phyloP scores from a whole-genome alignment of 2,888 invertebrate genomes.

The Drosophila paracracens region DNA sequence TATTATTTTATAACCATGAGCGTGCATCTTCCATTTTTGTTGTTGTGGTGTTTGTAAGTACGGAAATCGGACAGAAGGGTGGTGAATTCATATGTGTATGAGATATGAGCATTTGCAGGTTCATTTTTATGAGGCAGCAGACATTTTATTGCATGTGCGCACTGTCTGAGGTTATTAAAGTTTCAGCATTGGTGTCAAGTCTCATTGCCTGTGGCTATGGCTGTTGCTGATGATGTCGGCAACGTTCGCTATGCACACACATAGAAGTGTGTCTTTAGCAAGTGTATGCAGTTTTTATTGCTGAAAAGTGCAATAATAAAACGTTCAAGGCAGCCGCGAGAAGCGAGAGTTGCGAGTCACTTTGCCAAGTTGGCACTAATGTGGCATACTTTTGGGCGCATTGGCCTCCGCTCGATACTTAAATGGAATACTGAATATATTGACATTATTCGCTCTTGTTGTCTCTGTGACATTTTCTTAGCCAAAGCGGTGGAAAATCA shows the following conservation, averaged over 20 bases:
- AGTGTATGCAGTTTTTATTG: constrained; percentile 64
- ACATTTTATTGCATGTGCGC: constrained; percentile 71
- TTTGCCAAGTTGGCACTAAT: constrained; percentile 40
- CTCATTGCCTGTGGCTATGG: constrained; percentile 60
- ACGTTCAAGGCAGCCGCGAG: constrained; percentile 69
- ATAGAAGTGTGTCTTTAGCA: constrained; percentile 2
- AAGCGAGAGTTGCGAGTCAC: constrained; percentile 16
- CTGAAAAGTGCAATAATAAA: constrained; percentile 78
- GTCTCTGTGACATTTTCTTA: constrained; percentile 7
- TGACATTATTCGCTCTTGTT: constrained; percentile 22
- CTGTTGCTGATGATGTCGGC: constrained; percentile 42
- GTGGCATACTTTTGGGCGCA: constrained; percentile 48
- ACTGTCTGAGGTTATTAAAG: constrained; percentile 74
- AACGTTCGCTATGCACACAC: constrained; percentile 2
- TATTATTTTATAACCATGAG: background rate
- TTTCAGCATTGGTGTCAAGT: constrained; percentile 70
- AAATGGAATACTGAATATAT: constrained; percentile 32
- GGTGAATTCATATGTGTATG: constrained; percentile 6
- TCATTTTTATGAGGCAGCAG: constrained; percentile 66
- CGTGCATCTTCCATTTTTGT: background rate
- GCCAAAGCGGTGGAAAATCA: constrained; percentile 16
- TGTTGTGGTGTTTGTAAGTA: background rate
- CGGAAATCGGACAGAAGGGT: background rate
- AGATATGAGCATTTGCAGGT: constrained; percentile 29
- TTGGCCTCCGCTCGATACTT: constrained; percentile 28